Evolutionary conservation across 2,797 vertebrate species (phyloP), one percentile per base, ranked within the genome.

Genomic region (Lates japonicus): DNA sequence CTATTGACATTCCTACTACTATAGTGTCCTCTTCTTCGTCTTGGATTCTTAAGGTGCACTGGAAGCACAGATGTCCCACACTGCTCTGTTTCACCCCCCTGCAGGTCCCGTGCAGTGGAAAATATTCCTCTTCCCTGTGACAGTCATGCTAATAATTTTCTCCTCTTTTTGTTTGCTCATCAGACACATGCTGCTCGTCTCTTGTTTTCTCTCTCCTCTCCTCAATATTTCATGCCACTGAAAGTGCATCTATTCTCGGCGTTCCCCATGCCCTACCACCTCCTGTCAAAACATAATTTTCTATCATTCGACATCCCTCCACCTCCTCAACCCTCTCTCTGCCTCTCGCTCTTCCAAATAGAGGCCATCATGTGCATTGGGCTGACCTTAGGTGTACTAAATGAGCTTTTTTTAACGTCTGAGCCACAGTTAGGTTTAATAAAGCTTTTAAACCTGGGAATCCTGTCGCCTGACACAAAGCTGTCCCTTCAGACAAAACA

Each of bases 221-320:
- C 82, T 94, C 88, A 93, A 94, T 94, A 93, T 94, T 94, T 94
- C 90, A 94, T 93, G 90, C 86, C 87, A 84, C 78, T 84, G 85
- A 82, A 90, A 92, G 87, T 90, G 92, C 88, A 88, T 93, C 93
- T 94, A 93, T 94, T 94, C 87, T 89, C 55, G 76, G 89, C 80
- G 17, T 79, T 82, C 81, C 65, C 82, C 54, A n/a, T 86, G 82
- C 89, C 84, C 78, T 72, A 77, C 88, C 84, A 88, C 90, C 90
- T 80, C 87, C 85, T 58, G 85, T 94, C 92, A 92, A 90, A 91
- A 91, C 90, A 92, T 88, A 66, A 91, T 93, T 91, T 93, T 86
- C 85, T 83, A 78, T 90, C 87, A 83, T 81, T 87, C 69, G 71
- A 81, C 86, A 87, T 80, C 86, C 85, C 60, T 84, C 74, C 74